Evolutionary conservation across 2,888 invertebrate genomes (phyloP), one percentile per base, ranked within the genome.

Genomic region (Drosophila demipolita): DNA sequence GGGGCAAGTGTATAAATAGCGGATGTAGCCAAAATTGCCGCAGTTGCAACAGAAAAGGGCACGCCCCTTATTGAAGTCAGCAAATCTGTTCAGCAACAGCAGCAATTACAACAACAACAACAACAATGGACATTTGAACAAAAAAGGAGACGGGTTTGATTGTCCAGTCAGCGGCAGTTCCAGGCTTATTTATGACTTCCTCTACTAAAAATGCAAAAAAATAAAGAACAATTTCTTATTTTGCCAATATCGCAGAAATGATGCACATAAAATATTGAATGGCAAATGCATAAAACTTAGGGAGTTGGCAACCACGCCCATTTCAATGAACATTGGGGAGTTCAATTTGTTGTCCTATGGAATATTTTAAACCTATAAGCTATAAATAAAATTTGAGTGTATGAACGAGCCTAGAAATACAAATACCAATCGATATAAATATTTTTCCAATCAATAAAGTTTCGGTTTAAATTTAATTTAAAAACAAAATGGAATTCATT

Each of bases 111-210:
- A 55, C 42, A 17, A 20, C 42, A 17, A n/a, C 40, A 49, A 32
- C 15, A 54, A 62, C 50, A 49, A 42, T 35, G 45, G 53, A 45
- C 69, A 70, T 23, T 60, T 48, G 78, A 49, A 73, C 79, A 72
- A 69, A 63, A 77, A 70, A 66, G 72, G 77, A 87, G 78, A 29
- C 78, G 71, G 69, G 9, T 35, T 68, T 58, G 85, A 80, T 73
- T 84, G 89, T 82, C 87, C 89, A 75, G 85, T 89, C 87, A 85
- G 87, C 82, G 74, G 66, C 81, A 77, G 78, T 81, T 69, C 40
- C 67, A 75, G 67, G 77, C 80, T 89, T 89, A 86, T 86, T 86
- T 86, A 86, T 86, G 90, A 85, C 90, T 86, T 89, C 90, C 85
- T 85, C 82, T 84, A 66, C 70, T 68, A 73, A 65, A 71, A 87